Evolutionary conservation across 2,888 invertebrate species (phyloP).

Genomic region (Cacoxenus indagator): DNA sequence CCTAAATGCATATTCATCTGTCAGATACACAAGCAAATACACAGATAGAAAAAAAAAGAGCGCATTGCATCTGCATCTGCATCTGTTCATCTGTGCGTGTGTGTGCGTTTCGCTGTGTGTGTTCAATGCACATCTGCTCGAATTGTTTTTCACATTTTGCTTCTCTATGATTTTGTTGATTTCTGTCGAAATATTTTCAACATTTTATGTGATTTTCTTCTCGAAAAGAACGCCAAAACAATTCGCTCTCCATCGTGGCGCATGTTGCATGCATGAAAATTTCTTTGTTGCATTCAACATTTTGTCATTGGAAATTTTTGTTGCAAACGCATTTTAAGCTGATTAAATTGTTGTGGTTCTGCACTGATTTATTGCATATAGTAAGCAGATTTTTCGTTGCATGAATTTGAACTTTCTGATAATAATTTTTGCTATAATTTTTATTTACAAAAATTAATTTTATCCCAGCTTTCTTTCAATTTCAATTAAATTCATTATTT

Average conservation of each 20-base stretch:
- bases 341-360: neutral
- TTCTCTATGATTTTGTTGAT: constrained; percentile 15
- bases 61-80: constrained; percentile 37
- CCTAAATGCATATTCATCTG: constrained; percentile 51
- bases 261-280: too few species aligned
- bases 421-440: neutral
- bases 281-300: neutral
- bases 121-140: constrained; percentile 56
- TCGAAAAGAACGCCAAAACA: too few species aligned
- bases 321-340: neutral
- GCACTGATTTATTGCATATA: neutral
- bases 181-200: neutral
- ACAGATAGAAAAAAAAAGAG: too few species aligned
- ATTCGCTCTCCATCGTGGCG: neutral
- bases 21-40: constrained; percentile 24
- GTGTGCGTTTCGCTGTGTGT: constrained; percentile 16
- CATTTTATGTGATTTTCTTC: neutral
- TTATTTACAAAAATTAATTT: neutral
- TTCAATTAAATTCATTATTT: constrained; percentile 27
- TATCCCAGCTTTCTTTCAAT: constrained; percentile 18
- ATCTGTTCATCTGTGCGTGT: constrained; percentile 37
- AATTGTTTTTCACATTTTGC: constrained; percentile 41
- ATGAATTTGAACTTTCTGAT: neutral
- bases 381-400: neutral
- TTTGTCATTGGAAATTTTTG: neutral